These are phyloP conservation scores for Cyphomyrus discorhynchus DNA, from an alignment of 2,113 vertebrate species.

Conservation along the genomic window DNA sequence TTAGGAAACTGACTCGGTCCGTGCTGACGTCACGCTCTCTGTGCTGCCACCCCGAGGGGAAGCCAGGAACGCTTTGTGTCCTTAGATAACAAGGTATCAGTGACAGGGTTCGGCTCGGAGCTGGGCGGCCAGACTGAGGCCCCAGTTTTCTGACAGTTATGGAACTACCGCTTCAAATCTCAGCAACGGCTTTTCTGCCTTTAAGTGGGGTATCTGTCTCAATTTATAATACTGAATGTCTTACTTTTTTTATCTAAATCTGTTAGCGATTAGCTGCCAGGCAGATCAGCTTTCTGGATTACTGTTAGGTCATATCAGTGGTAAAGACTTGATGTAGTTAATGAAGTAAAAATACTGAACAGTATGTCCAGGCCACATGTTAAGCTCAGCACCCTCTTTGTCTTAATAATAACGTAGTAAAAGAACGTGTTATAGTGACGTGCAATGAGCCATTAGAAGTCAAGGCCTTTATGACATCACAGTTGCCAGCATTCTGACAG, in stretches of 20 bases:
- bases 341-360: background rate
- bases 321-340: background rate
- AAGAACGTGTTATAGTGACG: background rate
- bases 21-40: background rate
- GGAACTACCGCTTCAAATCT: background rate
- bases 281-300: background rate
- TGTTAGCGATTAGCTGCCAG: background rate
- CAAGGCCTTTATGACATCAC: background rate
- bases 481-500: background rate
- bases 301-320: background rate
- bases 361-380: background rate
- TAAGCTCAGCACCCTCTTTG: background rate
- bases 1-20: background rate
- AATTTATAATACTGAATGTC: background rate
- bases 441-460: background rate
- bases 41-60: background rate
- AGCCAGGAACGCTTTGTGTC: background rate
- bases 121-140: background rate
- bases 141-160: background rate
- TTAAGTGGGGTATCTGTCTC: background rate
- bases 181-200: background rate
- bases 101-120: background rate
- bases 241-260: background rate
- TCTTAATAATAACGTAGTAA: background rate
- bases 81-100: background rate